A percentile compares a stretch with the other conserved stretches of the same genome.
phyloP scores from a whole-genome alignment of 2,797 vertebrate genomes.

The Lemur catta region DNA sequence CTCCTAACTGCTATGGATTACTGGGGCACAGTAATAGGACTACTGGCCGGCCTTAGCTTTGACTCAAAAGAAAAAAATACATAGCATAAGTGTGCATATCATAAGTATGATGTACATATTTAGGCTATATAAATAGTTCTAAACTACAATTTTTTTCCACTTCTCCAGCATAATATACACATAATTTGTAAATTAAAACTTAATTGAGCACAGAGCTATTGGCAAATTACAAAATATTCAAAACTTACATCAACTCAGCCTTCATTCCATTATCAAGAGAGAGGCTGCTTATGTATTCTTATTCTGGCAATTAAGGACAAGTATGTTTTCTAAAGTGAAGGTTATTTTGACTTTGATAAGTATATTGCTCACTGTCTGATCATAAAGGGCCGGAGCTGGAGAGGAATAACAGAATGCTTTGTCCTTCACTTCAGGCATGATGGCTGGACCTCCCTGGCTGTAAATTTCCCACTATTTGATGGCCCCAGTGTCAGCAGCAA shows the following conservation, averaged over 20 bases:
- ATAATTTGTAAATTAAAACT: conserved; percentile 30
- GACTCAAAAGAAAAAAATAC: not conserved
- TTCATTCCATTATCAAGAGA: not conserved
- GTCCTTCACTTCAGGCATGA: conserved; percentile 59
- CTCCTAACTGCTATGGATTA: not conserved
- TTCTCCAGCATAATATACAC: not conserved
- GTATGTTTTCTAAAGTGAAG: conserved; percentile 42
- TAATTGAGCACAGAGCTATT: not conserved
- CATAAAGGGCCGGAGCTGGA: conserved; percentile 41
- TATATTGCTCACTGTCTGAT: conserved; percentile 31
- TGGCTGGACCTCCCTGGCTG: conserved; percentile 13
- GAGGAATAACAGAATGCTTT: conserved; percentile 40
- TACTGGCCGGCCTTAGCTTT: not conserved
- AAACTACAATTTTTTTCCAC: not conserved
- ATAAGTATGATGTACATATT: not conserved
- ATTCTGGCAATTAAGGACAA: conserved; percentile 53
- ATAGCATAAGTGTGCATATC: not conserved
- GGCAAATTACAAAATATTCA: conserved; percentile 10
- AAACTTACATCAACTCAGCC: not conserved
- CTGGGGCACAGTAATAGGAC: not conserved
- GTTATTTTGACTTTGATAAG: conserved; percentile 68
- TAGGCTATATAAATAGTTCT: not conserved
- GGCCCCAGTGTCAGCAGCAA: conserved; percentile 35
- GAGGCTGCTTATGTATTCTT: not conserved
- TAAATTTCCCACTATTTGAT: conserved; percentile 66